Evolutionary conservation across 2,797 vertebrate species (phyloP), one percentile per base, ranked within the genome.

Genomic region (Aeoliscus strigatus): DNA sequence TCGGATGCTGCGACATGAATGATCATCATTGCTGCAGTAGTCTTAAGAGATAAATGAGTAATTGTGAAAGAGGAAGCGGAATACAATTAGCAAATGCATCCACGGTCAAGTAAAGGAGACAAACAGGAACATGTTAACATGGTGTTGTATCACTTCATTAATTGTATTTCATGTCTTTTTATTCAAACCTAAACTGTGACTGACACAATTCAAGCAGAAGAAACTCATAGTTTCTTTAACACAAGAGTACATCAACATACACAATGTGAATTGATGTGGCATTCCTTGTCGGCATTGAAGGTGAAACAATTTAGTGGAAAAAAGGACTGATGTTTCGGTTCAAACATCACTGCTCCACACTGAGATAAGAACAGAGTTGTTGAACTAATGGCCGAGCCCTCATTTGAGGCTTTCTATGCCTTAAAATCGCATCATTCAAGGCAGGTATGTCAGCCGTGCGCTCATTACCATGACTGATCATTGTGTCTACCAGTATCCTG

Each of bases 381-480:
- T 68, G 72, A 77, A 77, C 69, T 84, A 79, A 86, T 77, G 75
- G 75, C 59, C 28, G 57, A 63, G 66, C 70, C 70, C 53, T 42
- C 66, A 60, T 72, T 73, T 36, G 66, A 60, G 38, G 75, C 56
- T 51, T 70, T 70, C 55, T 25, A 53, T 67, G 71, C 75, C 75
- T 77, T 77, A 75, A 72, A 81, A 70, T 80, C 73, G 54, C 65
- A 83, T 82, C 76, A 82, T 73, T 81, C 75, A 78, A 76, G 64
- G 80, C 73, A 68, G 66, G 75, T 47, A 65, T 74, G 86, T 86
- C 85, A 84, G 73, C 66, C 63, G 55, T 1, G 54, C 50, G 68
- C 87, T 89, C 86, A 86, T 90, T 90, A 89, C 81, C 80, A 79
- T 87, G 88, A 89, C 80, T 84, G 87, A 90, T 89, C 80, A 81